Evolutionary conservation across 2,888 invertebrate genomes (phyloP).

Genomic region (Papilio protenor): DNA sequence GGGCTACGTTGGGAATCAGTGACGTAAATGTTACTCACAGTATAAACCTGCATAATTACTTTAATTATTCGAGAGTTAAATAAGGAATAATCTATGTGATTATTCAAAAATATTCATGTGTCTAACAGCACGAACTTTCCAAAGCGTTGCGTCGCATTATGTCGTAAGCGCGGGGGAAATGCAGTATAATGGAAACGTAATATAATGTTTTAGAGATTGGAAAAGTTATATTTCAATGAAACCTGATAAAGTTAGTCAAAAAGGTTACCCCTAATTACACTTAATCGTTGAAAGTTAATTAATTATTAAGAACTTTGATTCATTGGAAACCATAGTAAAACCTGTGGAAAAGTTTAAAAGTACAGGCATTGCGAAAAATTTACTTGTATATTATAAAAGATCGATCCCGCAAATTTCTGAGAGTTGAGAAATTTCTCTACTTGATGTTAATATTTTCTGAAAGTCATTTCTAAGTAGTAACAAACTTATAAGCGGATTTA

Average conservation of each 20-base stretch:
- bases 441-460: neutral
- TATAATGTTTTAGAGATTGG: neutral
- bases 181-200: slow-evolving; percentile 17
- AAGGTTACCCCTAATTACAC: too few species aligned
- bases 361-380: neutral
- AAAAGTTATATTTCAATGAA: too few species aligned
- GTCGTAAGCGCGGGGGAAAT: slow-evolving; percentile 26
- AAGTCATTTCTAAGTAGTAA: neutral
- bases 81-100: slow-evolving; percentile 15
- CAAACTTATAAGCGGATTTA: slow-evolving; percentile 8
- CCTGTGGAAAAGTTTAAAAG: neutral
- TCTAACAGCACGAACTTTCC: slow-evolving; percentile 29
- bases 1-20: neutral
- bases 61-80: neutral
- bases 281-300: neutral
- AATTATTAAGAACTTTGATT: neutral
- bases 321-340: neutral
- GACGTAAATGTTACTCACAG: neutral
- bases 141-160: slow-evolving; percentile 3
- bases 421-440: neutral
- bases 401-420: neutral
- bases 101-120: slow-evolving; percentile 35
- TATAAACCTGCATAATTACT: neutral
- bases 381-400: neutral
- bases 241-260: too few species aligned